phyloP scores from a whole-genome alignment of 1,140 invertebrate genomes.

The Palaemon carinicauda region DNA sequence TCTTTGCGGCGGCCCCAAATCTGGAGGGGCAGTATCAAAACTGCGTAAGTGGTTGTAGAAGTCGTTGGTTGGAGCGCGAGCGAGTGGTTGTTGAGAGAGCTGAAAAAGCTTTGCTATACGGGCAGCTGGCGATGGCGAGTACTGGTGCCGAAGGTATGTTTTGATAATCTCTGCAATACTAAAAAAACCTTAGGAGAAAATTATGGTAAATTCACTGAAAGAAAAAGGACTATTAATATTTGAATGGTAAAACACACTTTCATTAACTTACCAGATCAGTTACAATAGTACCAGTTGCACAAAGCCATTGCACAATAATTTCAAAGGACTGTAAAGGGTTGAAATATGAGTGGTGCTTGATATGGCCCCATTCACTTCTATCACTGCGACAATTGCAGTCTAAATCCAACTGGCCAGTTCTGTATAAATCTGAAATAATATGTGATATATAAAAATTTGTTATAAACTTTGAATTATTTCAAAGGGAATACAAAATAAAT shows the following conservation, averaged over 20 bases:
- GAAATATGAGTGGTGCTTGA: constrained; percentile 89
- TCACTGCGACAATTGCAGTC: constrained; percentile 89
- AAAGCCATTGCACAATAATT: constrained; percentile 93
- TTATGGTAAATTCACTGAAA: not conserved
- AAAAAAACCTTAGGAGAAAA: too few relatives aligned
- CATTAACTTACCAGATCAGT: constrained; percentile 12
- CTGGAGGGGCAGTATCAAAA: too few relatives aligned
- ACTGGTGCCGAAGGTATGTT: too few relatives aligned
- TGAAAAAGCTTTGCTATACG: too few relatives aligned
- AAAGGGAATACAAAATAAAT: not conserved
- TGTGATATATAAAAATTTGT: not conserved
- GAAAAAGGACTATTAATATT: not conserved
- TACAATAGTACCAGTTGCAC: constrained; percentile 86
- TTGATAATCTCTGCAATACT: too few relatives aligned
- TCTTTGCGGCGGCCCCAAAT: too few relatives aligned
- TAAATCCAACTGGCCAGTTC: constrained; percentile 81
- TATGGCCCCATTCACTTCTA: constrained; percentile 93
- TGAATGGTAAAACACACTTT: not conserved
- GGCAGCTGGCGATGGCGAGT: too few relatives aligned
- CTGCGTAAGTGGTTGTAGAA: too few relatives aligned
- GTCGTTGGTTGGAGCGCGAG: too few relatives aligned
- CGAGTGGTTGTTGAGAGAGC: too few relatives aligned
- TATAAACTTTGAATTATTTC: not conserved
- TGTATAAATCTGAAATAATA: constrained; percentile 68
- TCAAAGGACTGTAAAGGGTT: constrained; percentile 90